These are phyloP conservation scores for Loriculus beryllinus DNA, from an alignment of 2,797 vertebrate genomes.

Conservation along the genomic window DNA sequence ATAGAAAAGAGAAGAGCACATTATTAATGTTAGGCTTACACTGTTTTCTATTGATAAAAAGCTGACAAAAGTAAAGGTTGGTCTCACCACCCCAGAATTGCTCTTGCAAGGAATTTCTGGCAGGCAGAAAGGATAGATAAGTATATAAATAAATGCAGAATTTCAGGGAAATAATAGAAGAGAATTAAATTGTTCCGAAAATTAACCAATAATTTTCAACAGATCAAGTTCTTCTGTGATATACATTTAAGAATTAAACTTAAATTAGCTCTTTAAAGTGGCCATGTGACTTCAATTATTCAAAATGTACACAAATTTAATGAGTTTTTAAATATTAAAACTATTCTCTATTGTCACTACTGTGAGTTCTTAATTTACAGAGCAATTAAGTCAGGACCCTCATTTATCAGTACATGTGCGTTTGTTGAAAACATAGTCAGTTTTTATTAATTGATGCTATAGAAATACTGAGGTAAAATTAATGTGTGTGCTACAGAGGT, in stretches of 20 bases:
- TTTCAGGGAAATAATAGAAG: conserved; percentile 17
- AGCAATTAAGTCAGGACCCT: conserved; percentile 97
- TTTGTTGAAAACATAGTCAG: conserved; percentile 93
- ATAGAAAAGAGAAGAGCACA: not conserved
- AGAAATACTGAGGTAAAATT: conserved; percentile 91
- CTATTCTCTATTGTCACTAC: conserved; percentile 88
- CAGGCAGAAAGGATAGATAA: not conserved
- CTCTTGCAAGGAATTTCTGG: not conserved
- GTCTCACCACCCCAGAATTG: not conserved
- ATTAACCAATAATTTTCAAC: conserved; percentile 43
- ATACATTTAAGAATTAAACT: conserved; percentile 77
- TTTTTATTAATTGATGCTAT: conserved; percentile 97
- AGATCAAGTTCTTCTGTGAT: conserved; percentile 62
- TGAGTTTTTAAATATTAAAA: conserved; percentile 99
- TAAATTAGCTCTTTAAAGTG: conserved; percentile 78
- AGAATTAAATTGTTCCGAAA: conserved; percentile 54
- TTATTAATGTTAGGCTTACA: not conserved
- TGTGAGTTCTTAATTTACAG: conserved; percentile 99
- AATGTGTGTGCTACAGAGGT: conserved; percentile 92
- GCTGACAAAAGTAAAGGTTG: not conserved
- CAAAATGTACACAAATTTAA: conserved; percentile 88
- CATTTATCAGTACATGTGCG: conserved; percentile 96
- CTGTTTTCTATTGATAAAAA: not conserved
- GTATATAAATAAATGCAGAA: not conserved
- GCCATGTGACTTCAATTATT: conserved; percentile 82